Conservation (phyloP, 2,113 vertebrate species). For the Poecile atricapillus region DNA sequence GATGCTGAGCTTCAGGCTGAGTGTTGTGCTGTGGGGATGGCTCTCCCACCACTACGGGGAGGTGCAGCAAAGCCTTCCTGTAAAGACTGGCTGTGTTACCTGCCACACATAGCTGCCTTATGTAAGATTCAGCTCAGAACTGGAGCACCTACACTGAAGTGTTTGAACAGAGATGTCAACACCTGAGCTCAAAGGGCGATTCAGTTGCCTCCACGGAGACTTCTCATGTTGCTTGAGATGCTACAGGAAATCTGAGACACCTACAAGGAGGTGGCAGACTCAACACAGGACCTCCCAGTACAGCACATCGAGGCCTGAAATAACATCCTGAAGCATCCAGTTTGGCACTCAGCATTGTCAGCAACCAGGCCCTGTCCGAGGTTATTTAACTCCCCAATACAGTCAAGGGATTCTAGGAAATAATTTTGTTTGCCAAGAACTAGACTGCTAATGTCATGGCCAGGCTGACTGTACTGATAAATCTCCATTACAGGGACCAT, state of each 20-base stretch:
- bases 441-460: background rate
- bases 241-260: background rate
- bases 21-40: rapidly evolving
- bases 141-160: background rate
- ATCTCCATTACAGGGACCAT: rapidly evolving
- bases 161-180: background rate
- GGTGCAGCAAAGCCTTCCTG: background rate
- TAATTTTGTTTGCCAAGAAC: background rate
- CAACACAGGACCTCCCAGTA: background rate
- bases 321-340: background rate
- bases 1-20: background rate
- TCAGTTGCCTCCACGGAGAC: background rate
- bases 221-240: background rate
- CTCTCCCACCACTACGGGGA: background rate
- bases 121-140: background rate
- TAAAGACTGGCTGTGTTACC: background rate
- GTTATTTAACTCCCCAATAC: background rate
- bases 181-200: background rate
- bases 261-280: background rate
- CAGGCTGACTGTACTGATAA: background rate
- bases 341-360: background rate
- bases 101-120: background rate
- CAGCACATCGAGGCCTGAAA: background rate
- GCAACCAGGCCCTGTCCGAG: background rate
- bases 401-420: background rate